Evolutionary conservation across 2,113 vertebrate species (phyloP), one percentile per base, ranked within the genome.

Genomic region (Takifugu bimaculatus): DNA sequence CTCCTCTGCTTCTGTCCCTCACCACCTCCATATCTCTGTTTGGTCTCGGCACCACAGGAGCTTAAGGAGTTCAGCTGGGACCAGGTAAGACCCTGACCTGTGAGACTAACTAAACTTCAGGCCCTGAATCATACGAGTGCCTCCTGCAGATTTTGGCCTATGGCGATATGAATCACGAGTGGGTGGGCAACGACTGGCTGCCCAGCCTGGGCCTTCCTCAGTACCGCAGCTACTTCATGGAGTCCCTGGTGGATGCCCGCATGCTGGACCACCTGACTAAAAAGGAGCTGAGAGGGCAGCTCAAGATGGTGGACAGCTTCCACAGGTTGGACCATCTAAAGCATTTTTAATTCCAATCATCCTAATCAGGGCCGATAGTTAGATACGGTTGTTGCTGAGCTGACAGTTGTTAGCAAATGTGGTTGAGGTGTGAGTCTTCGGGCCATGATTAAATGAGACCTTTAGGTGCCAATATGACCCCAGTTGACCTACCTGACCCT

Each of bases 231-330:
- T 96, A 96, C 84, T 97, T 97, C 89, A 97, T 97, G 95, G 95
- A 97, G 88, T 95, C 93, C 4, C 88, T 97, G 82, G 95, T 97
- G 77, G 95, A 97, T 43, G 94, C 95, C 3, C 93, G 95, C 56
- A 97, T 97, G 94, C 72, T 97, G 72, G 95, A 97, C 80, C 95
- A 97, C 70, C 89, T 97, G 51, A 97, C 94, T 88, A 97, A 97
- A 90, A 97, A 97, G 83, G 95, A 97, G 84, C 90, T 97, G 68
- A 88, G 95, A 47, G 94, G 94, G 14, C 95, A 97, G 68, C 93
- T 96, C 42, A 96, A 97, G 79, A 97, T 97, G 95, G 94, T 96
- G 78, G 94, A 97, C 90, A 96, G 94, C 87, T 97, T 97, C 83
- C 95, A 97, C 90, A 93, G 95, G 95, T 97, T 79, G 54, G 43